A percentile compares a stretch with the other conserved stretches of the same genome.
These are phyloP conservation scores for Coenonympha arcania DNA, from an alignment of 2,888 invertebrate species.

Conservation along the genomic window DNA sequence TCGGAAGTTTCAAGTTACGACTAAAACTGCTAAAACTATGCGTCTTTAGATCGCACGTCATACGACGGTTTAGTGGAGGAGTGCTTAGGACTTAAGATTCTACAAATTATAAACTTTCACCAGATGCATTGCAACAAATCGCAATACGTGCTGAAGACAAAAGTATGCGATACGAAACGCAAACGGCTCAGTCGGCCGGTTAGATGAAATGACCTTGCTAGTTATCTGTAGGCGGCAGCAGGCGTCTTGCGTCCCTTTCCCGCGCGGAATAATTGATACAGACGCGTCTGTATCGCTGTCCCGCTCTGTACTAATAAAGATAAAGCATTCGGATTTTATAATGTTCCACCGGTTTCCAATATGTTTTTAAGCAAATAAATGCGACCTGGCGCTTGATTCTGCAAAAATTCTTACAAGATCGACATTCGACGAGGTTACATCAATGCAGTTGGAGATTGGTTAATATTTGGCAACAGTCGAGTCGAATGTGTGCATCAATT, in stretches of 20 bases:
- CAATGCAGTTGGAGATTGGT: too few species aligned
- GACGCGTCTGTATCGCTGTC: slow-evolving; percentile 38
- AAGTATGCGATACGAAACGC: slow-evolving; percentile 21
- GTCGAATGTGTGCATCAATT: too few species aligned
- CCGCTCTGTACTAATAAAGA: slow-evolving; percentile 59
- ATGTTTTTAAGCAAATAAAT: too few species aligned
- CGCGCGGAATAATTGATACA: slow-evolving; percentile 47
- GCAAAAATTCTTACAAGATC: too few species aligned
- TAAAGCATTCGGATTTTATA: too few species aligned
- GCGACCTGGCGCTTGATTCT: too few species aligned
- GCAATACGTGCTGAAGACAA: slow-evolving; percentile 9
- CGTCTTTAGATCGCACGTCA: not conserved
- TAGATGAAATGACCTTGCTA: slow-evolving; percentile 61
- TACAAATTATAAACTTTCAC: slow-evolving; percentile 8
- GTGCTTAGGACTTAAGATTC: not conserved
- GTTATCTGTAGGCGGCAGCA: slow-evolving; percentile 50
- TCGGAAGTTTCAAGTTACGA: too few species aligned
- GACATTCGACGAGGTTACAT: too few species aligned
- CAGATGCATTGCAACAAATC: slow-evolving; percentile 4
- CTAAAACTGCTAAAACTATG: too few species aligned
- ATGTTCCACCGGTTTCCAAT: too few species aligned
- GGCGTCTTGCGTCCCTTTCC: slow-evolving; percentile 41
- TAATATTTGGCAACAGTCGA: too few species aligned
- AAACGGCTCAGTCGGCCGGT: slow-evolving; percentile 30
- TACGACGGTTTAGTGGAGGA: too few species aligned